Base-by-base conservation (phyloP, 1,140 invertebrate species). In the Sesamia nonagrioides region DNA sequence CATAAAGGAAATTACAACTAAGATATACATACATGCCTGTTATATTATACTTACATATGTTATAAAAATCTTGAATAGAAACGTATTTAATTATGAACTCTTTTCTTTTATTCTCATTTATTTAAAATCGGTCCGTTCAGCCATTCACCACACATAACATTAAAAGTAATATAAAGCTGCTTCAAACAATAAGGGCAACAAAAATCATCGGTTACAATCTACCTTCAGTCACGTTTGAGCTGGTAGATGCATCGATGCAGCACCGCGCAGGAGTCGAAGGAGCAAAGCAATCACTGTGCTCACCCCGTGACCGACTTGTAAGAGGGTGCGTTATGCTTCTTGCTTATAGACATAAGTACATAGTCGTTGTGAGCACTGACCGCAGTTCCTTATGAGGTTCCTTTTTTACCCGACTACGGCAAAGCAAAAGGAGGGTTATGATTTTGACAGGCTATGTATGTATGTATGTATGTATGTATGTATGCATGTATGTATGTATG, bases 311-410 rank as follows among this genome's bases (percentile, higher is more conserved):
- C 84, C 60, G 18, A 73, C 33, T 63, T 21, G 27, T 68, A n/a
- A 15, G 21, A 78, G 85, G 80, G 85, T 87, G 84, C 85, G 33
- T 72, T 85, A 87, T 87, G 84, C 58, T 82, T 82, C 79, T 80
- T 82, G 37, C 74, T 61, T 42, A 50, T 40, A 40, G 37, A 40
- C 37, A 6, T 6, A 40, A 18, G n/a, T 15, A 40, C 37, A 35
- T 9, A 75, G 56, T 17, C 48, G 48, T 61, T 54, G 21, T 86
- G 84, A 21, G 2, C 75, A 80, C 21, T 76, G 76, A 82, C 80
- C 84, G 82, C 63, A 81, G 58, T 81, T 85, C 84, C 84, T 74
- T 58, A 42, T 42, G n/a, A 42, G 7, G 61, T 68, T 35, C 42
- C 7, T 72, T 72, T 54, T 37, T 72, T n/a, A n/a, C n/a, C n/a